Conservation (phyloP, 2,888 invertebrate genomes). For the Sepiola atlantica region DNA sequence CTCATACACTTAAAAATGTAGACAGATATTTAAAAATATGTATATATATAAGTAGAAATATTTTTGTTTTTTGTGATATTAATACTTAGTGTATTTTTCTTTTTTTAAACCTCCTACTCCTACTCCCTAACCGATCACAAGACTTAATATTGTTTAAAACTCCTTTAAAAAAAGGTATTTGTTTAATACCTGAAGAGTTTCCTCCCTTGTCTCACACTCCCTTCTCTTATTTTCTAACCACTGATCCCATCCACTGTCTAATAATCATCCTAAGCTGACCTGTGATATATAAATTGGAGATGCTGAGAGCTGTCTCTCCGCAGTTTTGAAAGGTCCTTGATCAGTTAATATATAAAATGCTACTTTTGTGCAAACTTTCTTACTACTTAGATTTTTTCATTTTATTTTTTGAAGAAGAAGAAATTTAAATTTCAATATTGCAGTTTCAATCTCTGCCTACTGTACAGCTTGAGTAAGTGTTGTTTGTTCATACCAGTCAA, state of each 20-base stretch:
- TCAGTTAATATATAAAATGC: not conserved
- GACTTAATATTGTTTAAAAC: not conserved
- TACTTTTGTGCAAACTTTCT: not conserved
- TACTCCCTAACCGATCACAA: not conserved
- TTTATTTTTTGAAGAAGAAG: not conserved
- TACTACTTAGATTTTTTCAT: not conserved
- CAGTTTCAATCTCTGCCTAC: not conserved
- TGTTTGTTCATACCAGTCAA: too few relatives aligned
- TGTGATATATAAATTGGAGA: conserved; percentile 9
- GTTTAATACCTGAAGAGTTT: not conserved
- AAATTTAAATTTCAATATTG: conserved; percentile 6
- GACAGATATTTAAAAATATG: too few relatives aligned
- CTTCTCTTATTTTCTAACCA: not conserved
- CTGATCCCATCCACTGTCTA: not conserved
- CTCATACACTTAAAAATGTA: too few relatives aligned
- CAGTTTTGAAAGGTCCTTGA: conserved; percentile 4
- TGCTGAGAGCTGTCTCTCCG: not conserved
- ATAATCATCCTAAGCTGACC: conserved; percentile 22
- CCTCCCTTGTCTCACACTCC: not conserved
- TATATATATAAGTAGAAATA: not conserved
- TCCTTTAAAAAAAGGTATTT: not conserved
- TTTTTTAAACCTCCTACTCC: not conserved
- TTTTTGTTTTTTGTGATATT: not conserved
- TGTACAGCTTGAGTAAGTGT: not conserved
- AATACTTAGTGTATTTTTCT: not conserved